phyloP scores from a whole-genome alignment of 2,797 vertebrate species.

The Glossophaga mutica region DNA sequence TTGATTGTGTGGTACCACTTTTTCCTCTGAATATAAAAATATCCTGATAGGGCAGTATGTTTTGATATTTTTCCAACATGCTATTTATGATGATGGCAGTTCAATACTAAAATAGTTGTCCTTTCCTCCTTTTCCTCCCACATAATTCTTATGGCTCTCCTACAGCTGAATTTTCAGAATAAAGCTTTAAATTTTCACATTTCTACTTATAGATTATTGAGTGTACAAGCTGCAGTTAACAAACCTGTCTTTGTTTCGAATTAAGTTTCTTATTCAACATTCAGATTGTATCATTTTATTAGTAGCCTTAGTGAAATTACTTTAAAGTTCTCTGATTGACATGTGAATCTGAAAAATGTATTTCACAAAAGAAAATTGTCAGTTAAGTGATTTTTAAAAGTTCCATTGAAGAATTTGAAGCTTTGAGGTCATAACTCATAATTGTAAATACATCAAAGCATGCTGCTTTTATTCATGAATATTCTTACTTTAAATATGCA shows the following conservation, averaged over 20 bases:
- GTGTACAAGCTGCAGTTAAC: background rate
- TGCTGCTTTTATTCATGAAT: background rate
- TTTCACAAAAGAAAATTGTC: background rate
- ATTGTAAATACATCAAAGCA: background rate
- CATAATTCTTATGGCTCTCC: conserved; percentile 6
- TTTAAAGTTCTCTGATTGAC: background rate
- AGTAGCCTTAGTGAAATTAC: background rate
- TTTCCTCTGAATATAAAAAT: background rate
- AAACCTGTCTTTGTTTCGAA: background rate
- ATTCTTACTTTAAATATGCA: conserved; percentile 47
- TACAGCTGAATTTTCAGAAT: background rate
- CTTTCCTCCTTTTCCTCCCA: background rate
- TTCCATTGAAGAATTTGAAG: background rate
- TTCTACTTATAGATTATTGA: background rate
- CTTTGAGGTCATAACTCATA: background rate
- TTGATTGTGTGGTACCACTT: background rate
- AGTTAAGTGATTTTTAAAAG: background rate
- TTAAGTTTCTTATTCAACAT: background rate
- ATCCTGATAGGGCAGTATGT: background rate
- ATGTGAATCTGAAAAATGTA: background rate
- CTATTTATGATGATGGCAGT: conserved; percentile 9
- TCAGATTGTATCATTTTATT: conserved; percentile 3
- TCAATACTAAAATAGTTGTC: conserved; percentile 1
- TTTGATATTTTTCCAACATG: conserved; percentile 42
- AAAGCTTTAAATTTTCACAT: background rate